Conservation (phyloP, 2,113 vertebrate species). For the Nerophis lumbriciformis region DNA sequence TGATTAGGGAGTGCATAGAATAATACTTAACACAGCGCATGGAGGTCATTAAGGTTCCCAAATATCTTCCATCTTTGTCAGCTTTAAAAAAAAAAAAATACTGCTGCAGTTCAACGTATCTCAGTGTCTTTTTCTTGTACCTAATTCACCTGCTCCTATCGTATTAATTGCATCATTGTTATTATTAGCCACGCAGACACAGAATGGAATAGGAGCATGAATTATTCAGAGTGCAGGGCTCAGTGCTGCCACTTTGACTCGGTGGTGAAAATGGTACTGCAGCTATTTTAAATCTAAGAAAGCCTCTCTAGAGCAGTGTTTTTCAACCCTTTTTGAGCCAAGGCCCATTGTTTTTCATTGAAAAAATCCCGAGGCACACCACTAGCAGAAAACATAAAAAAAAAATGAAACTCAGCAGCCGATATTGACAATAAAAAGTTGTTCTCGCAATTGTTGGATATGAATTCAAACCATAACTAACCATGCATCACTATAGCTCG, state of each 20-base stretch:
- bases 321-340: not conserved
- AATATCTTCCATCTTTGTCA: not conserved
- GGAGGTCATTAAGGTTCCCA: conserved; percentile 12
- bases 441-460: no score
- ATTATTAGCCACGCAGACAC: not conserved
- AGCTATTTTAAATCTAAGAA: not conserved
- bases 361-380: no score
- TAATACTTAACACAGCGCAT: not conserved
- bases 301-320: not conserved
- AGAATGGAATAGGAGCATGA: not conserved
- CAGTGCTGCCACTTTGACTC: not conserved
- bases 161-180: not conserved
- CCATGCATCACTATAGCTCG: no score
- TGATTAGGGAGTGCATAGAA: conserved; percentile 1
- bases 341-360: no score
- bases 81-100: not conserved
- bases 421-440: no score
- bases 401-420: no score
- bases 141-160: conserved; percentile 8
- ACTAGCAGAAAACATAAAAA: no score
- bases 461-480: no score
- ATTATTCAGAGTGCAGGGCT: not conserved
- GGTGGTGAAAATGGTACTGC: not conserved
- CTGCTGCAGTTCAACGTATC: not conserved
- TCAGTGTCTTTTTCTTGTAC: not conserved